Base-by-base conservation (phyloP, 2,113 vertebrate species). In the Epinephelus lanceolatus region DNA sequence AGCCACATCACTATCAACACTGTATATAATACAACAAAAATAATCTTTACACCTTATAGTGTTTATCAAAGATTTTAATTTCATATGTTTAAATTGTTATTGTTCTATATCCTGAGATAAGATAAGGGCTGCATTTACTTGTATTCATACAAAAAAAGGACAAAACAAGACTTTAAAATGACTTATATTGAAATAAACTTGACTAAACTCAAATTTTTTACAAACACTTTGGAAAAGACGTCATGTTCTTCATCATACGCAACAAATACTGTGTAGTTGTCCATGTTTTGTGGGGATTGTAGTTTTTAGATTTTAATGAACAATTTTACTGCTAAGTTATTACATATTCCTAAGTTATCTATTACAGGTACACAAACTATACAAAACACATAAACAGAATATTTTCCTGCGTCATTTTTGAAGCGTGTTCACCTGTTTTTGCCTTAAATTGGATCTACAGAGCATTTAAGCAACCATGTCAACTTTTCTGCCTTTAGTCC, bases 401-500 rank as follows among this genome's bases (percentile, higher is more conserved):
- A 12, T 68, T 56, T 23, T 68, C 1, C 9, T 1, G 18, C 2
- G 0, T 33, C 2, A 13, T 27, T 45, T 55, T n/a, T 40, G 7
- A 23, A 53, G 42, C 42, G 13, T 55, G 18, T 8, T 52, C 56
- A 72, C 11, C 42, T 60, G n/a, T 40, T 53, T 73, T 71, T 82
- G 81, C 56, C 80, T 82, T 84, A 49, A 62, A 0, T 11, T 83
- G 23, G 21, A 76, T 12, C 25, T 52, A 11, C 0, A 0, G 30
- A 56, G 69, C 17, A 75, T 80, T 77, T 53, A 60, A 74, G 37
- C 13, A 2, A 59, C 9, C 15, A 30, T 10, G 21, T 71, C 60
- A 52, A 21, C 42, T 57, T 67, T 78, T 75, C 49, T 77, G 52
- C 57, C 33, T 72, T 65, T 49, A 45, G 33, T 49, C 10, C 21